Percentiles rank a stretch among this genome's conserved stretches.
Evolutionary conservation across 2,797 vertebrate species (phyloP).

Genomic region (Tragopan temminckii): DNA sequence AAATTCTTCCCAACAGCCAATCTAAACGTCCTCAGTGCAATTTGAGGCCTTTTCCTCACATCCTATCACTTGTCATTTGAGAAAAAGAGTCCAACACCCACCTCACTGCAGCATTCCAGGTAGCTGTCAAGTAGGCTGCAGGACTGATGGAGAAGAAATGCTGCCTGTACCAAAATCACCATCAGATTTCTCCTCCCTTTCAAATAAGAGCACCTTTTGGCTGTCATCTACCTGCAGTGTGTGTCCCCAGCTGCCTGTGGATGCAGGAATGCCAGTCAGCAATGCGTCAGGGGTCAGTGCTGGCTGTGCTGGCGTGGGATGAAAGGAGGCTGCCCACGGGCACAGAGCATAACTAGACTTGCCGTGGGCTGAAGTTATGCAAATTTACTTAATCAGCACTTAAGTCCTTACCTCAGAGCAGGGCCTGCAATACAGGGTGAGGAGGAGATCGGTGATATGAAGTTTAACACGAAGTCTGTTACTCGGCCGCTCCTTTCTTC

Average conservation of each 20-base stretch:
- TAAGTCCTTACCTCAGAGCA: conserved; percentile 10
- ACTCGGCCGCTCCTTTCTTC: neutral
- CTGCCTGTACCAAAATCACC: neutral
- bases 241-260: neutral
- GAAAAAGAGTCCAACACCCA: neutral
- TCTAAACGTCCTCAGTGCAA: neutral
- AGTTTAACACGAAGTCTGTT: neutral
- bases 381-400: neutral
- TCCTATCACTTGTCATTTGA: neutral
- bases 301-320: neutral
- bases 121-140: neutral
- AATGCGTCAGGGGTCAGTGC: rapidly evolving
- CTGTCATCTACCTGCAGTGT: neutral
- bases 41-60: neutral
- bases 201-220: neutral
- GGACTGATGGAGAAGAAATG: neutral
- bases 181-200: neutral
- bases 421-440: neutral
- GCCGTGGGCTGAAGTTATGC: neutral
- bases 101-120: too few species aligned
- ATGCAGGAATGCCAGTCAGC: rapidly evolving
- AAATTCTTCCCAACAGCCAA: neutral
- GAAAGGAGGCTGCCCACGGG: neutral
- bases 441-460: neutral
- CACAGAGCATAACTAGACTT: neutral